These are phyloP conservation scores for Apamea monoglypha DNA, from an alignment of 2,888 invertebrate species.

Conservation along the genomic window DNA sequence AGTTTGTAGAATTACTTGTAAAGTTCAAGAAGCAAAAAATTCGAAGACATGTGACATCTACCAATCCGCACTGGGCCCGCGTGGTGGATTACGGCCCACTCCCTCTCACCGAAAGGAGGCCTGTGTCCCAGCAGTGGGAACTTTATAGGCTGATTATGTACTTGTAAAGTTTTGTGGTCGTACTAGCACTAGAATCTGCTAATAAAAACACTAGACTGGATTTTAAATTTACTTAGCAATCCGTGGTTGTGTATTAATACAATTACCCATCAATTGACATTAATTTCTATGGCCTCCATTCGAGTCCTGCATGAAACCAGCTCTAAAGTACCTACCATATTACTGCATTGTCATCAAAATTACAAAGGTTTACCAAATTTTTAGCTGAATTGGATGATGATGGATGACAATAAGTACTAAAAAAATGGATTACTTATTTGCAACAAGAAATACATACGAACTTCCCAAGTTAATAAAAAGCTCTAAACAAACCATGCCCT, in stretches of 20 bases:
- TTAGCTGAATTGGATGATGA: no score
- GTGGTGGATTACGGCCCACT: no score
- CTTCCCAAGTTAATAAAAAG: background rate
- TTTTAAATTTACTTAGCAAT: background rate
- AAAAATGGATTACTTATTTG: background rate
- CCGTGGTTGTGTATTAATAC: background rate
- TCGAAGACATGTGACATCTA: no score
- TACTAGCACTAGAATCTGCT: background rate
- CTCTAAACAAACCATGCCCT: no score
- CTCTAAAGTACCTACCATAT: background rate
- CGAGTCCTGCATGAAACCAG: background rate
- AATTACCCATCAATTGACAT: background rate
- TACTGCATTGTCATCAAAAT: background rate
- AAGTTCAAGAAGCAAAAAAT: no score
- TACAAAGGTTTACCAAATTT: background rate
- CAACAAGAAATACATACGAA: background rate
- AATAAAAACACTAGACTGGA: background rate
- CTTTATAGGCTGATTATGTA: no score
- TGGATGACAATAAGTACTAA: no score
- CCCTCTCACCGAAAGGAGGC: no score
- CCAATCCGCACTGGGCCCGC: no score
- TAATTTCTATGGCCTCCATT: background rate
- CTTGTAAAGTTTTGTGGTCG: no score
- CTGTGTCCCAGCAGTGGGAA: no score
- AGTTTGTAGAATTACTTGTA: no score